Percentiles rank a stretch among this genome's conserved stretches.
These are phyloP conservation scores for Cheilosia pagana DNA, from an alignment of 2,888 invertebrate species.

Conservation along the genomic window DNA sequence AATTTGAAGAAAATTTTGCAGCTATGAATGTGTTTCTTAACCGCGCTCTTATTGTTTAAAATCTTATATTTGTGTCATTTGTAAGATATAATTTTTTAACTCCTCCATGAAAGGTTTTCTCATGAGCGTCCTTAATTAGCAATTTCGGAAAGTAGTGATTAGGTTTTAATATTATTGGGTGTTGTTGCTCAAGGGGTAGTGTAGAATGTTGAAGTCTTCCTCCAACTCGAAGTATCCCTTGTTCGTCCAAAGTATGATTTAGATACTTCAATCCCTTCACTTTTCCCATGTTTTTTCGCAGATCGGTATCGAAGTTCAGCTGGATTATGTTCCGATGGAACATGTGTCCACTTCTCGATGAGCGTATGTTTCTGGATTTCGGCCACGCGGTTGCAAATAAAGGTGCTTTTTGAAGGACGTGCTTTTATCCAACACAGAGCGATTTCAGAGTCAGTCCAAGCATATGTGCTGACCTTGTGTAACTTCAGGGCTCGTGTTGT, in stretches of 20 bases:
- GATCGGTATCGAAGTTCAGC: neutral
- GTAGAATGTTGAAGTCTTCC: neutral
- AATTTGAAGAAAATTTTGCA: slow-evolving; percentile 60
- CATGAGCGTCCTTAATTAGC: neutral
- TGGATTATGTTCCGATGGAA: no score
- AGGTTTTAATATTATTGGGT: neutral
- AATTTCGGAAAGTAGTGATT: neutral
- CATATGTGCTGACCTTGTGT: no score
- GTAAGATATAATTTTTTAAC: neutral
- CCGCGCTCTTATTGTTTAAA: neutral
- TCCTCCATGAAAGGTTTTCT: neutral
- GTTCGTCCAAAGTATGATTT: neutral
- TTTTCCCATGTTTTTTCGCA: neutral
- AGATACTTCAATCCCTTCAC: neutral
- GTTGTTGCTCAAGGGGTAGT: neutral
- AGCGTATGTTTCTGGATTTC: no score
- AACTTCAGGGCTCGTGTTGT: neutral
- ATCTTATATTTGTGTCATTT: neutral
- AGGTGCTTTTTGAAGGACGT: no score
- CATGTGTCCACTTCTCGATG: no score
- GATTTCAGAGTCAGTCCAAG: no score
- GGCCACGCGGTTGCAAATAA: no score
- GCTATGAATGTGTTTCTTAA: neutral
- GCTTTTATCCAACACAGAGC: neutral
- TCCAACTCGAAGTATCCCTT: neutral